Conservation (phyloP, 37 sponge, comb jelly and placozoan genomes). For the Lycopodina hypogea region DNA sequence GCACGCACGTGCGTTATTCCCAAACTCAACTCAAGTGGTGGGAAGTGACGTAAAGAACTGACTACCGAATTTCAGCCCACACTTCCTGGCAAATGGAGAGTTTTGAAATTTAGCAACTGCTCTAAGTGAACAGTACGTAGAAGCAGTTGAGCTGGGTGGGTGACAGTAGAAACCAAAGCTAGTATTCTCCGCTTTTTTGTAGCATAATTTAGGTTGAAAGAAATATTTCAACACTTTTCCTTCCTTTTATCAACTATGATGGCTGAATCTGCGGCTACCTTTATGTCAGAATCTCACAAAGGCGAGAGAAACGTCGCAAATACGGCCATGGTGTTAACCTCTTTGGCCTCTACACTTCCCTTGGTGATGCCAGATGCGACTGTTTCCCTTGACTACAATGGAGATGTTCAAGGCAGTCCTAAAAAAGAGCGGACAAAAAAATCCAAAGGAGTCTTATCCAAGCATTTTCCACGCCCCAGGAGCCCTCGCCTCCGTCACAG, state of each 20-base stretch:
- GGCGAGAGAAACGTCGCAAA: not conserved
- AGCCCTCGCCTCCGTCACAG: conserved; percentile 21
- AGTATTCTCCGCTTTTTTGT: too few relatives aligned
- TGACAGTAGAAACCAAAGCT: too few relatives aligned
- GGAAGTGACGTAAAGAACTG: too few relatives aligned
- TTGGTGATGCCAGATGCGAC: conserved; percentile 23
- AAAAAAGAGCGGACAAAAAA: not conserved
- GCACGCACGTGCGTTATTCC: too few relatives aligned
- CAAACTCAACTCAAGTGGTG: too few relatives aligned
- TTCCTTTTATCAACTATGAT: conserved; percentile 6
- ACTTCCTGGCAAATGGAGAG: not conserved
- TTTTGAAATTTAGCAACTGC: too few relatives aligned
- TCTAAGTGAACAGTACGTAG: too few relatives aligned
- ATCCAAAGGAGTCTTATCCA: conserved; percentile 10
- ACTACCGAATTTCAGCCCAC: too few relatives aligned
- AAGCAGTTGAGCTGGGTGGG: too few relatives aligned
- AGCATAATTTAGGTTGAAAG: too few relatives aligned
- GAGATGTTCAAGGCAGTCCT: conserved; percentile 23
- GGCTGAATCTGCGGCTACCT: not conserved
- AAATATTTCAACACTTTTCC: too few relatives aligned
- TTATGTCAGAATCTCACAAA: not conserved
- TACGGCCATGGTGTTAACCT: conserved; percentile 1
- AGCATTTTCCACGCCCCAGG: conserved; percentile 16
- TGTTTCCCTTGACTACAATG: not conserved
- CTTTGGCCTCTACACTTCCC: conserved; percentile 1